phyloP scores from a whole-genome alignment of 2,113 vertebrate species.

The Meleagris gallopavo region DNA sequence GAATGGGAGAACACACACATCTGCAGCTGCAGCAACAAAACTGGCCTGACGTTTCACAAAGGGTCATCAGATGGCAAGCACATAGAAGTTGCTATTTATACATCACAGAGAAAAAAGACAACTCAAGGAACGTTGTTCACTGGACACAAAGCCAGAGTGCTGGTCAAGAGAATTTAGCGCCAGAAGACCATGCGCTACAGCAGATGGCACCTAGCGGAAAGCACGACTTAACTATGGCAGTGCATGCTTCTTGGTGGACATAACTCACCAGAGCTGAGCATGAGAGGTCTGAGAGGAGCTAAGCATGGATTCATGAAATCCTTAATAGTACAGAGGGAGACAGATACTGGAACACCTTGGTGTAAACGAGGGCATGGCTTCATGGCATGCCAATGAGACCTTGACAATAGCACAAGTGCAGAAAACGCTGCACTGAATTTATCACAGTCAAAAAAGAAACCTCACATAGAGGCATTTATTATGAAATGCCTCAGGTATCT shows the following conservation, averaged over 20 bases:
- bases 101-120: background rate
- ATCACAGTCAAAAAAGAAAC: background rate
- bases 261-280: background rate
- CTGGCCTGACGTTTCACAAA: background rate
- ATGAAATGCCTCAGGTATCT: background rate
- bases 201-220: background rate
- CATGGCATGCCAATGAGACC: rapidly evolving
- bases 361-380: background rate
- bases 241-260: background rate
- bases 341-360: background rate
- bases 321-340: background rate
- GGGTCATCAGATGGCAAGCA: background rate
- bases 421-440: background rate
- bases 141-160: background rate
- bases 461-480: background rate
- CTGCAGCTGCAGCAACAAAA: background rate
- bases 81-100: background rate
- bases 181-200: background rate
- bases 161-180: background rate
- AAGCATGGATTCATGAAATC: background rate
- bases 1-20: background rate
- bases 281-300: rapidly evolving
- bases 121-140: background rate
- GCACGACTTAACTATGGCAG: rapidly evolving
- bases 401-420: background rate